Base-by-base conservation (phyloP, 2,797 vertebrate genomes). In the Poliocrania exsul region DNA sequence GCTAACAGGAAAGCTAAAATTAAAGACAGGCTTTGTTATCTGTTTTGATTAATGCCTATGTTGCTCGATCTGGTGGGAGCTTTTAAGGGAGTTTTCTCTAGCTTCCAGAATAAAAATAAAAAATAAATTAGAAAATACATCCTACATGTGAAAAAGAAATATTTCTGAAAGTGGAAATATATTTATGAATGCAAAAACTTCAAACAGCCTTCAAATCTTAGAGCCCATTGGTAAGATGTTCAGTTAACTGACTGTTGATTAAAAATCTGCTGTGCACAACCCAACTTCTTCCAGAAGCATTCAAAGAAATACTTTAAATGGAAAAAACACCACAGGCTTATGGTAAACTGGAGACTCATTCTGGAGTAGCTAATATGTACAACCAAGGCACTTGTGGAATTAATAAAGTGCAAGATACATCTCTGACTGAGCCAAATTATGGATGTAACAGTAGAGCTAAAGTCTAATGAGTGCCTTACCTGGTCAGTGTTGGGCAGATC, bases 1-100 rank as follows among this genome's bases (percentile, higher is more conserved):
- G 28, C 9, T 73, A 85, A 94, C 4, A 49, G 90, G 26, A 91
- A 80, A 86, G 25, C 18, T 86, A 54, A 89, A 93, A 77, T 60
- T 70, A 67, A 93, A 85, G 73, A 35, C 28, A 56, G 26, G 2
- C 1, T 81, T 92, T 72, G 26, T 62, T 60, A 66, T 70, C 31
- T 2, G 0, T 23, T 62, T 57, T 71, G 11, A 5, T 53, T 58
- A 87, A 73, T 56, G 23, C 8, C 3, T 71, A 10, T 47, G 13
- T 86, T 88, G 29, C 7, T 73, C 35, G 16, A 67, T 15, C 20
- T 73, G 29, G 9, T 49, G 12, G 9, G 26, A 81, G 70, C 28
- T 64, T 25, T 58, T 83, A 18, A 72, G 25, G 51, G 62, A 84
- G 31, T 73, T 64, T 77, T 4, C 66, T 92, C 66, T 58, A 29